Evolutionary conservation across 2,797 vertebrate species (phyloP), one percentile per base, ranked within the genome.

Genomic region (Coendou prehensilis): DNA sequence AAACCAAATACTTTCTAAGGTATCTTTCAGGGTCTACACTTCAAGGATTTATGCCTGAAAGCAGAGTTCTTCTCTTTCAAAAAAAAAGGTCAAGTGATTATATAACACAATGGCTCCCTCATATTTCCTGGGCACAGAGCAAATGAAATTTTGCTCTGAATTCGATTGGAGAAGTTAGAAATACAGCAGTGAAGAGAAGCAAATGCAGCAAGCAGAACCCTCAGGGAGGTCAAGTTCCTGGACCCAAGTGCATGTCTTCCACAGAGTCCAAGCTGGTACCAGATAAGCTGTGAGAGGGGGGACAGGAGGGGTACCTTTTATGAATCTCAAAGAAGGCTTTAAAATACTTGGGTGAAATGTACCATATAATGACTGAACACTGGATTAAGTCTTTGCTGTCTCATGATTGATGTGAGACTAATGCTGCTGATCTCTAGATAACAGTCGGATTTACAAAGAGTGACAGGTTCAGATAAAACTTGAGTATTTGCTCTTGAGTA

Each of bases 371-470:
- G 9, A 96, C 80, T 33, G 94, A 93, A 63, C 96, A 94, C 30
- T 94, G 83, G 14, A 93, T 59, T 97, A 96, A 93, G 23, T 54
- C 78, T 92, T 28, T 92, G 87, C 92, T 79, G 47, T 83, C 85
- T 89, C 79, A 91, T 98, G 95, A 81, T 67, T 97, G 79, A 71
- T 76, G 91, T 56, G 50, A 85, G 94, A 90, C 89, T 73, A 95
- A 86, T 56, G 61, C 71, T 97, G 28, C 15, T 97, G 91, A 87
- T 97, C 87, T 97, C 80, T 57, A 97, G 97, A 96, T 89, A 95
- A 97, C 50, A 95, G 85, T 61, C 89, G 86, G 67, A 87, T 97
- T 95, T 95, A 85, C 73, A 98, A 98, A 97, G 17, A 89, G 54
- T 76, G 87, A 57, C 30, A 73, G 64, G 15, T 71, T 89, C 22